These are phyloP conservation scores for Bombus turneri DNA, from an alignment of 1,140 invertebrate genomes.

Conservation along the genomic window DNA sequence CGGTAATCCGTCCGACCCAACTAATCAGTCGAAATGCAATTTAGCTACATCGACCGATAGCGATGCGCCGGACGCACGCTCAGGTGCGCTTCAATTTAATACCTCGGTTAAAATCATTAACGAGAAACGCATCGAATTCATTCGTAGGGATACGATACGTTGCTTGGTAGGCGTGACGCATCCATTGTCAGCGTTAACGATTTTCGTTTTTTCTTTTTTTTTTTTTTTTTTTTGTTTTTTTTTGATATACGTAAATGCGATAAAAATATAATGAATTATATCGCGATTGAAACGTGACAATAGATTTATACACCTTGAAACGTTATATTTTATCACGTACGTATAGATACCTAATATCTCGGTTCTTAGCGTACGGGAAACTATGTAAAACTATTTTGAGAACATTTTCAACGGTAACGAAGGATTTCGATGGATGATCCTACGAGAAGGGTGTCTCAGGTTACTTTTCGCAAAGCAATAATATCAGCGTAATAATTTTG, in stretches of 20 bases:
- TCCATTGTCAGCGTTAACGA: not conserved
- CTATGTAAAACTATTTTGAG: too few species aligned
- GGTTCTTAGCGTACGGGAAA: not conserved
- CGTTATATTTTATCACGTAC: not conserved
- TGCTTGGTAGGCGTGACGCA: conserved; percentile 6
- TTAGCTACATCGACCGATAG: conserved; percentile 78
- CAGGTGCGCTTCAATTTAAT: conserved; percentile 78
- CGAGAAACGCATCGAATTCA: conserved; percentile 79
- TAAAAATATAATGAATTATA: not conserved
- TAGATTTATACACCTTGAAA: not conserved
- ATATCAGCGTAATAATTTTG: too few species aligned
- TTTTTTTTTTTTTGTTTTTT: not conserved
- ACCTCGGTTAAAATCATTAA: conserved; percentile 80
- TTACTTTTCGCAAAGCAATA: not conserved
- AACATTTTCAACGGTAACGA: not conserved
- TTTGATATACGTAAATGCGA: not conserved
- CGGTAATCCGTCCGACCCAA: conserved; percentile 79
- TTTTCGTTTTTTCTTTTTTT: not conserved
- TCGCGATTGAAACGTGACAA: not conserved
- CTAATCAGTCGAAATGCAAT: conserved; percentile 81
- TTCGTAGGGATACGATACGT: conserved; percentile 57
- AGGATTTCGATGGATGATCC: not conserved
- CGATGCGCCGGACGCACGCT: conserved; percentile 75
- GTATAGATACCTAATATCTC: not conserved
- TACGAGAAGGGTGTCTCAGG: not conserved